These are phyloP conservation scores for Tipula vernalis DNA, from an alignment of 2,888 invertebrate species.

Conservation along the genomic window DNA sequence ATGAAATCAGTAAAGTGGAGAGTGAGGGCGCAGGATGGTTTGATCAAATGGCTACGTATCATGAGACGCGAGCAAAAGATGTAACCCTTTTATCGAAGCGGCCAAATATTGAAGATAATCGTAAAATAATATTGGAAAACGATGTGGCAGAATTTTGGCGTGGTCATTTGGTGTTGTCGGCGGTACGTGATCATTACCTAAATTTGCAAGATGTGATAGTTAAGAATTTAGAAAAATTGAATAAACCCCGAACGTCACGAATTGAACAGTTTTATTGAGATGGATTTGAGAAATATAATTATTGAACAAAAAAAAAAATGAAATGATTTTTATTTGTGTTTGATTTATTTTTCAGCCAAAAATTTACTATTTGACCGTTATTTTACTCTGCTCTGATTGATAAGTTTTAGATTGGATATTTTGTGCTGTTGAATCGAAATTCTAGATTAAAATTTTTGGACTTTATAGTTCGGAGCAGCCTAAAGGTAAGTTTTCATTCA, in stretches of 20 bases:
- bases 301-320: neutral
- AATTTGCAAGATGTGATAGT: constrained; percentile 94
- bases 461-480: no score
- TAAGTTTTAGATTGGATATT: no score
- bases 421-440: no score
- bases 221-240: constrained; percentile 97
- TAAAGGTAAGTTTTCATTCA: no score
- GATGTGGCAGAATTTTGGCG: constrained; percentile 96
- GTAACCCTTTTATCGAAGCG: constrained; percentile 90
- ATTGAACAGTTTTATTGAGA: constrained; percentile 68
- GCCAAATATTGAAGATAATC: constrained; percentile 92
- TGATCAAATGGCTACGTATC: constrained; percentile 95
- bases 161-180: constrained; percentile 85
- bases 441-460: no score
- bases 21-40: constrained; percentile 96
- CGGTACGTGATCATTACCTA: constrained; percentile 95
- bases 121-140: constrained; percentile 81
- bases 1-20: constrained; percentile 91
- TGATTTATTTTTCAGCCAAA: neutral
- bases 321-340: neutral
- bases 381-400: no score
- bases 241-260: constrained; percentile 89
- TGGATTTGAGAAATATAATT: neutral
- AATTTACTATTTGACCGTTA: no score
- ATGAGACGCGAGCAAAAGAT: constrained; percentile 74